phyloP scores from a whole-genome alignment of 2,797 vertebrate genomes.

The Rhinophrynus dorsalis region DNA sequence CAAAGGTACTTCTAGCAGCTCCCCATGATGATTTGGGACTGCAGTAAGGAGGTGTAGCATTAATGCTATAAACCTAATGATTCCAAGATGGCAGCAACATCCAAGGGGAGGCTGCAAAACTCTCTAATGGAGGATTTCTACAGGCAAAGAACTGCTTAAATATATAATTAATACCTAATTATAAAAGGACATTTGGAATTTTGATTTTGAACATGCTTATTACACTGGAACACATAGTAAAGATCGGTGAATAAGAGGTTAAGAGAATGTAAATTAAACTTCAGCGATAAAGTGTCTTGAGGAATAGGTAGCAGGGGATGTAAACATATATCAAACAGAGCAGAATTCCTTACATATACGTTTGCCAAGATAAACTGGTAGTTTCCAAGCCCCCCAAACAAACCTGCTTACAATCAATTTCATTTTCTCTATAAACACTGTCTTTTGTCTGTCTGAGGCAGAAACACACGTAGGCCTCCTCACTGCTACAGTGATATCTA shows the following conservation, averaged over 20 bases:
- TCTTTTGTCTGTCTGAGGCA: constrained; percentile 39
- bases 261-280: constrained; percentile 24
- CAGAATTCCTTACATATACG: constrained; percentile 41
- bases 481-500: constrained; percentile 25
- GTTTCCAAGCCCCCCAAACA: constrained; percentile 48
- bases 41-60: no score
- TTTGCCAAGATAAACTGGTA: constrained; percentile 48
- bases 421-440: constrained; percentile 47
- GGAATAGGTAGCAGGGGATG: constrained; percentile 44
- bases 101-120: no score
- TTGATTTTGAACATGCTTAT: no score
- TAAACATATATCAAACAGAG: constrained; percentile 49
- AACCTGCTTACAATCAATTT: constrained; percentile 51
- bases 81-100: no score
- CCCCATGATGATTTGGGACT: no score
- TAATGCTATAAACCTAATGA: no score
- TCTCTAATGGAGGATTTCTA: no score
- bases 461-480: constrained; percentile 34
- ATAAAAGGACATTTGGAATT: no score
- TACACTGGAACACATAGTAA: not conserved
- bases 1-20: no score
- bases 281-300: constrained; percentile 14
- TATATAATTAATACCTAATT: no score
- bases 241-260: constrained; percentile 13
- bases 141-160: no score